Percentiles rank a stretch among this genome's conserved stretches.
These are phyloP conservation scores for Labeo calbasu DNA, from an alignment of 2,797 vertebrate species.

Conservation along the genomic window DNA sequence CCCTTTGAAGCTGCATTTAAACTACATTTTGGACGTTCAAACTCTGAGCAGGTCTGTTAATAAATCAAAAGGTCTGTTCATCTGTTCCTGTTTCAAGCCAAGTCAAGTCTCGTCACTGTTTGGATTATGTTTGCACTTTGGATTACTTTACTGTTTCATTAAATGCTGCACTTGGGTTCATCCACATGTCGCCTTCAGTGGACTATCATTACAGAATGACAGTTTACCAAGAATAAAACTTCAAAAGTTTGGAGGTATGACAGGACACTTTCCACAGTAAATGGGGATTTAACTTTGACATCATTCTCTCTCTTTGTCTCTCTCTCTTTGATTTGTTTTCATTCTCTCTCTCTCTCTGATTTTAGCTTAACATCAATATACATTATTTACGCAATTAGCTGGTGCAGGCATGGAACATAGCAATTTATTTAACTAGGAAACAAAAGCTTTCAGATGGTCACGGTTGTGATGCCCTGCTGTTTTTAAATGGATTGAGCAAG, in stretches of 20 bases:
- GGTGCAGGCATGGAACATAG: constrained; percentile 2
- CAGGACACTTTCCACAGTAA: not conserved
- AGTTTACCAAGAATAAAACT: not conserved
- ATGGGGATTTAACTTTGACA: not conserved
- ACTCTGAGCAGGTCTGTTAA: too few relatives aligned
- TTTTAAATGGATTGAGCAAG: constrained; percentile 29
- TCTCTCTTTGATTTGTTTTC: not conserved
- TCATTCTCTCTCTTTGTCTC: not conserved
- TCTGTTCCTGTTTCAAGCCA: too few relatives aligned
- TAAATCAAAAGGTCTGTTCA: too few relatives aligned
- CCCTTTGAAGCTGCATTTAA: too few relatives aligned
- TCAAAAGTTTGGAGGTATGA: not conserved
- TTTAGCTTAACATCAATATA: not conserved
- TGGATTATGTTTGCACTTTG: too few relatives aligned
- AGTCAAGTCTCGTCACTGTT: too few relatives aligned
- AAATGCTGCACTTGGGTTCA: too few relatives aligned
- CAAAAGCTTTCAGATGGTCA: constrained; percentile 27
- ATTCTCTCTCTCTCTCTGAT: not conserved
- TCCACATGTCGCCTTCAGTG: too few relatives aligned
- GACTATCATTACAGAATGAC: too few relatives aligned
- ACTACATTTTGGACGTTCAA: too few relatives aligned
- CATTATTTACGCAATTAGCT: not conserved
- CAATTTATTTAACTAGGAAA: constrained; percentile 15
- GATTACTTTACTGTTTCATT: too few relatives aligned
- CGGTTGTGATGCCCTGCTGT: constrained; percentile 9